A percentile compares a stretch with the other conserved stretches of the same genome.
Conservation (phyloP, 2,888 invertebrate species). For the Eupithecia dodoneata region DNA sequence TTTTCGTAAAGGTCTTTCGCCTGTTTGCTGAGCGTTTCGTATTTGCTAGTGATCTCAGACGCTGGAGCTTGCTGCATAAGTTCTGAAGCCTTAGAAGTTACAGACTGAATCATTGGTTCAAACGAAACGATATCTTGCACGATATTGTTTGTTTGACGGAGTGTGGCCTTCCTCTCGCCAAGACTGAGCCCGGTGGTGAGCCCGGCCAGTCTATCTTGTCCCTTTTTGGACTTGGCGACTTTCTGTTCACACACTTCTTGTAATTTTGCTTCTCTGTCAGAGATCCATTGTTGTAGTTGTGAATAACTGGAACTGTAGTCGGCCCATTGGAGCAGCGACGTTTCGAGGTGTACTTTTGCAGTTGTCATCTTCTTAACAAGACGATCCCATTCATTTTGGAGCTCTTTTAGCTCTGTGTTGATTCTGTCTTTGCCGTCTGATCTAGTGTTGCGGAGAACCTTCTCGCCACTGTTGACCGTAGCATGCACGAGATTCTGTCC, state of each 20-base stretch:
- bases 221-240: conserved; percentile 90
- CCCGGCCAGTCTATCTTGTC: conserved; percentile 87
- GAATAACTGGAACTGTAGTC: conserved; percentile 97
- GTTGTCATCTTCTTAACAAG: conserved; percentile 95
- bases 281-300: conserved; percentile 97
- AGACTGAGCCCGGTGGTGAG: conserved; percentile 90
- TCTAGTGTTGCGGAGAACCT: conserved; percentile 93
- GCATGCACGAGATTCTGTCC: conserved; percentile 94
- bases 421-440: conserved; percentile 95
- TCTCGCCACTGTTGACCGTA: conserved; percentile 95
- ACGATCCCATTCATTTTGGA: conserved; percentile 96
- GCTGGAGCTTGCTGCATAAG: conserved; percentile 95
- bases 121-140: conserved; percentile 98
- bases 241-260: conserved; percentile 95
- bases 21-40: conserved; percentile 94
- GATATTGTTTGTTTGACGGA: conserved; percentile 96
- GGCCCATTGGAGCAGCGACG: conserved; percentile 96
- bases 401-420: conserved; percentile 93
- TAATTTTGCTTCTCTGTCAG: conserved; percentile 95
- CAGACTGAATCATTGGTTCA: conserved; percentile 98
- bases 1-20: conserved; percentile 95
- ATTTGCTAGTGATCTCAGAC: conserved; percentile 95
- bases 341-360: conserved; percentile 95
- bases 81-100: conserved; percentile 96
- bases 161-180: conserved; percentile 94